phyloP scores from a whole-genome alignment of 2,888 invertebrate species.

The Laspeyria flexula region DNA sequence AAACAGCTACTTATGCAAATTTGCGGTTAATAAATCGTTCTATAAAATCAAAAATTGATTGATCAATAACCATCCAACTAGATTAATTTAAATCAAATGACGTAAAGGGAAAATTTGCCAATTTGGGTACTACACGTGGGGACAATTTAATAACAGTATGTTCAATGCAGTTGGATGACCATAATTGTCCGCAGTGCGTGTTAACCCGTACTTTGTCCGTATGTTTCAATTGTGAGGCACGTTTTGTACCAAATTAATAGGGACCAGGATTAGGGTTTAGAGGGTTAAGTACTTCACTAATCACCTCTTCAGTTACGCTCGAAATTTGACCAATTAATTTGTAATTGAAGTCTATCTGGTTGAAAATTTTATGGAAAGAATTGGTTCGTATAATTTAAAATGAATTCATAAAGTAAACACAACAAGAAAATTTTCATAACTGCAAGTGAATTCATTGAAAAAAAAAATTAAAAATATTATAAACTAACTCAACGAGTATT shows the following conservation, averaged over 20 bases:
- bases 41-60: conserved; percentile 32
- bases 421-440: too few species aligned
- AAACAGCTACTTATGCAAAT: not conserved
- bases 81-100: conserved; percentile 25
- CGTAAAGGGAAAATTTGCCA: conserved; percentile 30
- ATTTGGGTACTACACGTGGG: conserved; percentile 33
- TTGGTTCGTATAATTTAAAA: too few species aligned
- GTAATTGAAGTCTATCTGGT: conserved; percentile 10
- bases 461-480: too few species aligned
- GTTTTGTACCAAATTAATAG: conserved; percentile 69
- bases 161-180: conserved; percentile 63
- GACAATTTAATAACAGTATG: conserved; percentile 50
- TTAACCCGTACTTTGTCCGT: conserved; percentile 65
- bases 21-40: conserved; percentile 19
- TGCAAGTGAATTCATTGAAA: too few species aligned
- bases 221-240: conserved; percentile 71
- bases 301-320: conserved; percentile 62
- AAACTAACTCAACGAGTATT: too few species aligned
- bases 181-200: conserved; percentile 76
- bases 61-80: conserved; percentile 23
- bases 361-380: conserved; percentile 5
- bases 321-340: conserved; percentile 60
- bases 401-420: too few species aligned
- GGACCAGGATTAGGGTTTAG: conserved; percentile 64
- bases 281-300: conserved; percentile 67